Evolutionary conservation across 2,888 invertebrate genomes (phyloP).

Genomic region (Gandaritis pyraliata): DNA sequence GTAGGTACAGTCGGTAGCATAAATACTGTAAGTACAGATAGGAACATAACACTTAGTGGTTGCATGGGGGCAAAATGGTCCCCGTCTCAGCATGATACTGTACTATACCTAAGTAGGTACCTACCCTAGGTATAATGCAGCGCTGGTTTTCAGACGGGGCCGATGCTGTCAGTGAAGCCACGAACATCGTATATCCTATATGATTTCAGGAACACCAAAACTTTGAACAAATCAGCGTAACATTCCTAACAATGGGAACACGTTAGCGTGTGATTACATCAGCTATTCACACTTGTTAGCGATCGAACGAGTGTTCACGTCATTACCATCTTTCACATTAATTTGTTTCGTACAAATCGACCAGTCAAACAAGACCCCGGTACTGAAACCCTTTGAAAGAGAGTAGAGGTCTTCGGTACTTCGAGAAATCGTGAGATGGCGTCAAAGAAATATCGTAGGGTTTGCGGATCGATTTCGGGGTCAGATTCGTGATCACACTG

Average conservation of each 20-base stretch:
- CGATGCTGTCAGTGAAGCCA: too few species aligned
- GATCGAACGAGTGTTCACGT: constrained; percentile 37
- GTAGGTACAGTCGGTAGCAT: too few species aligned
- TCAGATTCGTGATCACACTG: constrained; percentile 18
- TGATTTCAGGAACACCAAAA: too few species aligned
- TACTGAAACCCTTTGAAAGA: background rate
- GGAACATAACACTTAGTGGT: too few species aligned
- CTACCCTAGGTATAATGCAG: too few species aligned
- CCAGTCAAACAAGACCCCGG: constrained; percentile 26
- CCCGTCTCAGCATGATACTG: too few species aligned
- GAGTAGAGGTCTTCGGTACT: constrained; percentile 2
- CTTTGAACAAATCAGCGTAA: constrained; percentile 8
- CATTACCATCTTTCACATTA: constrained; percentile 44
- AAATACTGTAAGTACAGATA: too few species aligned
- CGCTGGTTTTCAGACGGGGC: too few species aligned
- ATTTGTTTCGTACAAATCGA: constrained; percentile 44
- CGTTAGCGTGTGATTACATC: constrained; percentile 21
- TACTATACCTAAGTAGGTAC: too few species aligned
- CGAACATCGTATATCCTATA: too few species aligned
- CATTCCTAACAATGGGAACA: constrained; percentile 15
- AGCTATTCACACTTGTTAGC: constrained; percentile 22
- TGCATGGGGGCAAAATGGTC: too few species aligned
- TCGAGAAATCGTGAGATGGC: constrained; percentile 17
- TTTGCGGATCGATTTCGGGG: constrained; percentile 12
- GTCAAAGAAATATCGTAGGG: constrained; percentile 34